Evolutionary conservation across 2,888 invertebrate species (phyloP), one percentile per base, ranked within the genome.

Genomic region (Eubasilissa splendida): DNA sequence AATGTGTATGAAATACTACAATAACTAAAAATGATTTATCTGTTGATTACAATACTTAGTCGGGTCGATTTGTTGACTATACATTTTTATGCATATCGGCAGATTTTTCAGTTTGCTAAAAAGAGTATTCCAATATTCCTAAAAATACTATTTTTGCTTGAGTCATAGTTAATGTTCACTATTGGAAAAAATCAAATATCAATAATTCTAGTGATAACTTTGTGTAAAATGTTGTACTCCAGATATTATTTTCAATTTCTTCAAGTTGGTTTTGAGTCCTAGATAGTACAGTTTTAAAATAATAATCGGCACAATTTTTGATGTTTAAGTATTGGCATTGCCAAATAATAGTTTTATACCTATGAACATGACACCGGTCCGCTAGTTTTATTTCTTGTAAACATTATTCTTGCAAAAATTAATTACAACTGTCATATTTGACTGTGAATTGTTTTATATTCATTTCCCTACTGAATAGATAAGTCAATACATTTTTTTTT

Each of bases 151-250:
- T 70, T 70, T 42, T 70, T 70, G 70, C 70, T 70, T 70, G 53
- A 53, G 22, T 70, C 70, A 70, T 68, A 14, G 50, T 68, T 10
- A 70, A 53, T 70, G 53, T 50, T 50, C 66, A 66, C 50, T 68
- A 63, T 70, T 54, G 70, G 54, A 54, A 14, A 70, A 54, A 70
- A 53, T 53, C 53, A 14, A 31, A 70, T 70, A 70, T 70, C 70
- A 70, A 70, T 70, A 70, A 70, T 53, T 54, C 54, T 70, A 70
- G 70, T 70, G 70, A 68, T 68, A 42, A 68, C 50, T n/a, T 7
- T 42, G 42, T 42, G 42, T 42, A 42, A 42, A 42, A 70, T 53
- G 70, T 70, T 70, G 70, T 54, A 70, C 22, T 52, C 70, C 68
- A 68, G 68, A 68, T 68, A 68, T n/a, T 52, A n/a, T 68, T 70